These are phyloP conservation scores for Thomomys bottae DNA, from an alignment of 2,113 vertebrate genomes.

Conservation along the genomic window DNA sequence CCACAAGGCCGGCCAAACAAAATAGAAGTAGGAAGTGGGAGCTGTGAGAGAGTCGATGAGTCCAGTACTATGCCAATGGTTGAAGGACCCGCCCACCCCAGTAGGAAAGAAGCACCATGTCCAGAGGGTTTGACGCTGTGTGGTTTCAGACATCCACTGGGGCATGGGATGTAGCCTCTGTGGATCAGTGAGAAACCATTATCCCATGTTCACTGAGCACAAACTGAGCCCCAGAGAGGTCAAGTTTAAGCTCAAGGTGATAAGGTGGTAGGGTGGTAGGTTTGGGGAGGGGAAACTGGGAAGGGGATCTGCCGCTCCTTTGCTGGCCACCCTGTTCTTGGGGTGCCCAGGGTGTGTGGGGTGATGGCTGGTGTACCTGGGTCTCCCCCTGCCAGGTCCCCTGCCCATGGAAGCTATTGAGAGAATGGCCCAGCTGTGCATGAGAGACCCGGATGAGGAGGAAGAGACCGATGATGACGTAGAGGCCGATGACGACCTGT, in stretches of 20 bases:
- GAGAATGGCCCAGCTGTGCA: constrained; percentile 93
- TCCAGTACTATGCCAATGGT: too few species aligned
- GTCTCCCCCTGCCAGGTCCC: constrained; percentile 84
- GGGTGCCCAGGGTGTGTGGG: not conserved
- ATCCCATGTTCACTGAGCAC: not conserved
- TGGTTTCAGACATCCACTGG: too few species aligned
- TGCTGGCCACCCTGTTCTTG: not conserved
- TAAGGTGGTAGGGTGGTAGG: not conserved
- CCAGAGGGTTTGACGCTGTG: too few species aligned
- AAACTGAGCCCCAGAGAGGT: not conserved
- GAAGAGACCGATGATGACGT: constrained; percentile 87
- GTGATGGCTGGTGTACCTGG: not conserved
- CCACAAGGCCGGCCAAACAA: too few species aligned
- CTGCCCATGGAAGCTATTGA: constrained; percentile 93
- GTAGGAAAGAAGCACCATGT: too few species aligned
- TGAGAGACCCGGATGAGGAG: constrained; percentile 91
- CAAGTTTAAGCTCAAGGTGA: not conserved
- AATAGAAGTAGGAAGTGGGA: too few species aligned
- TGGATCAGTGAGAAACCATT: not conserved
- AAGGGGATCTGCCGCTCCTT: not conserved
- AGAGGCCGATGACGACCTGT: constrained; percentile 89
- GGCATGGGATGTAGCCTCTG: too few species aligned
- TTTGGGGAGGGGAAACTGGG: not conserved
- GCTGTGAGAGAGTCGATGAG: too few species aligned
- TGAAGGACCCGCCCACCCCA: too few species aligned